phyloP scores from a whole-genome alignment of 2,888 invertebrate species.

The Disparrhopalites patrizii region DNA sequence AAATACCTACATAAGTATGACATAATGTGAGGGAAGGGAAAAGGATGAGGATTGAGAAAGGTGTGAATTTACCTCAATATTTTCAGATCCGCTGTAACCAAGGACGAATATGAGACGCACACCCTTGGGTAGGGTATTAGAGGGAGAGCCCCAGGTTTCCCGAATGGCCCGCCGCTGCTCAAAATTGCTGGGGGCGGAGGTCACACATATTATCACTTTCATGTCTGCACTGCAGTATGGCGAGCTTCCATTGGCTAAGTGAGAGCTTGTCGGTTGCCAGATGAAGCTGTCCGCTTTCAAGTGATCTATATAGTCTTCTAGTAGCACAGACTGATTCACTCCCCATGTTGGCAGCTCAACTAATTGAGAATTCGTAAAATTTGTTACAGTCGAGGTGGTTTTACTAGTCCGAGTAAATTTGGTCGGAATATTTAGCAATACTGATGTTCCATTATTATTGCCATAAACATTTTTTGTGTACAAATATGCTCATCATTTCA shows the following conservation, averaged over 20 bases:
- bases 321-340: slow-evolving; percentile 42
- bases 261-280: slow-evolving; percentile 33
- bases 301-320: slow-evolving; percentile 44
- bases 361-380: slow-evolving; percentile 18
- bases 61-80: slow-evolving; percentile 50
- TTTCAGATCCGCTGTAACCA: slow-evolving; percentile 60
- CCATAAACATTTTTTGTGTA: too few relatives aligned
- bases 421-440: too few relatives aligned
- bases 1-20: too few relatives aligned
- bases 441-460: too few relatives aligned
- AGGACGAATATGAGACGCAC: slow-evolving; percentile 59
- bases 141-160: slow-evolving; percentile 63
- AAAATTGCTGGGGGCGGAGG: slow-evolving; percentile 41
- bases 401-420: too few relatives aligned
- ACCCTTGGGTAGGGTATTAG: slow-evolving; percentile 51
- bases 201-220: slow-evolving; percentile 43
- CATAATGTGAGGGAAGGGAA: too few relatives aligned
- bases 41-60: not conserved
- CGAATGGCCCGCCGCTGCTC: slow-evolving; percentile 60
- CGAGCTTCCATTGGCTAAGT: slow-evolving; percentile 24
- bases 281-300: slow-evolving; percentile 37
- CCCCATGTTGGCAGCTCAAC: slow-evolving; percentile 47
- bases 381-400: not conserved
- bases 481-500: too few relatives aligned
- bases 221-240: slow-evolving; percentile 39